These are phyloP conservation scores for Bradypodion ventrale DNA, from an alignment of 2,797 vertebrate species.

Conservation along the genomic window DNA sequence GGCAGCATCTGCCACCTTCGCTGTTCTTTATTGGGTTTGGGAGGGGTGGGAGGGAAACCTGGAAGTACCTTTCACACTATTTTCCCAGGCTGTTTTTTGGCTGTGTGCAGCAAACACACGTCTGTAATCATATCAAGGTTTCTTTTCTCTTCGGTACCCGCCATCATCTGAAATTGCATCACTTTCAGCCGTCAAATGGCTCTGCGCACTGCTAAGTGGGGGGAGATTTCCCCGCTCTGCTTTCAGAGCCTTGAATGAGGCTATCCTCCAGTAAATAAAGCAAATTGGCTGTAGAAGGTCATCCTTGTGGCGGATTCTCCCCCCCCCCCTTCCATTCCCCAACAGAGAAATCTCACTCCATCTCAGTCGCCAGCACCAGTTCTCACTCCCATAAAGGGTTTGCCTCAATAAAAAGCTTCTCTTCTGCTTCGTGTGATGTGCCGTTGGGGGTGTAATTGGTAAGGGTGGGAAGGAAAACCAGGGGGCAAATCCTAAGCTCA, in stretches of 20 bases:
- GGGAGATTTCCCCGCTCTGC: background rate
- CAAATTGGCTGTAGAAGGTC: background rate
- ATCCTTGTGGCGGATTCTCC: background rate
- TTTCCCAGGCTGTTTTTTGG: slow-evolving; percentile 43
- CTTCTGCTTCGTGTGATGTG: background rate
- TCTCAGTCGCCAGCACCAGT: background rate
- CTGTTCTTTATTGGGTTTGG: background rate
- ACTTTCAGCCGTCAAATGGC: slow-evolving; percentile 12
- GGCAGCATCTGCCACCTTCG: slow-evolving; percentile 40
- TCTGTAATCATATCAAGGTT: slow-evolving; percentile 11
- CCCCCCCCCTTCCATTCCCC: background rate
- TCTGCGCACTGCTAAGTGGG: background rate
- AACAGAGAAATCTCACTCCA: background rate
- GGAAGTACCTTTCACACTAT: slow-evolving; percentile 52
- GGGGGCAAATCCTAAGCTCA: too few relatives aligned
- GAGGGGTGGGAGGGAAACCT: slow-evolving; percentile 13
- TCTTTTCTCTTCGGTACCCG: background rate
- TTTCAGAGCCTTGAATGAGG: background rate
- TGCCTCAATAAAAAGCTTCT: background rate
- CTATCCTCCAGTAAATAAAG: background rate
- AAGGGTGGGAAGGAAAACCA: background rate
- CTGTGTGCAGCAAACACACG: slow-evolving; percentile 15
- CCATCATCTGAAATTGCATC: background rate
- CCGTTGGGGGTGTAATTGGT: background rate
- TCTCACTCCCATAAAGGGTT: too few relatives aligned